Base-by-base conservation (phyloP, 1,140 invertebrate genomes). In the Drosophila yakuba region DNA sequence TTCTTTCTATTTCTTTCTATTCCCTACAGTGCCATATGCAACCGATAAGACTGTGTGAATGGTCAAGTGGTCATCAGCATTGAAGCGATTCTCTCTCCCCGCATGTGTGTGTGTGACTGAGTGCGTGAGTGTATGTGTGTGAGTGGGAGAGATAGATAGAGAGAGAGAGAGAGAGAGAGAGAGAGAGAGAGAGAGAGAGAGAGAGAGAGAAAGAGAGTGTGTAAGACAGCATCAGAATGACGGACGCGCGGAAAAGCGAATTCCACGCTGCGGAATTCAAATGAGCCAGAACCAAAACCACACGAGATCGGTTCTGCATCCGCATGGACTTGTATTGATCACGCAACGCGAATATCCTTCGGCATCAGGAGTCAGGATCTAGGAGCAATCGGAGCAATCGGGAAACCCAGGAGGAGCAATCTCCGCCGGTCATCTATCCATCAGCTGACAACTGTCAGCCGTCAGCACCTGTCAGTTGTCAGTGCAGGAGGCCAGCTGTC, bases 11-110 rank as follows among this genome's bases (percentile, higher is more conserved):
- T 15, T 15, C 14, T 15, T 14, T 50, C 4, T 50, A 4, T 50
- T 50, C 8, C n/a, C 12, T 0, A 4, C 84, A 88, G 83, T 89
- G 83, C 83, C 83, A 88, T 83, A 88, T 89, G 83, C 84, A 88
- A 88, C 76, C 84, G 84, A 88, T 89, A 83, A 89, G 83, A 88
- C 84, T 88, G 83, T 64, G 76, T 67, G 74, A 82, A 54, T 79
- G 80, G 80, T 83, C 74, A 78, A 80, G 80, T 78, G 80, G 78
- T 85, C 74, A 64, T 52, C 61, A 25, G 57, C 60, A 78, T 74
- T 28, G 32, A 48, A 75, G 38, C 57, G 57, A 47, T 15, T 52
- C 39, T 59, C 50, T 55, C 36, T 20, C 20, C 4, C 56, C 44
- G 48, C 52, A 69, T 41, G 74, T 47, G 66, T 12, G 58, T 57